Evolutionary conservation across 2,888 invertebrate genomes (phyloP), one percentile per base, ranked within the genome.

Genomic region (Beris morrisii): DNA sequence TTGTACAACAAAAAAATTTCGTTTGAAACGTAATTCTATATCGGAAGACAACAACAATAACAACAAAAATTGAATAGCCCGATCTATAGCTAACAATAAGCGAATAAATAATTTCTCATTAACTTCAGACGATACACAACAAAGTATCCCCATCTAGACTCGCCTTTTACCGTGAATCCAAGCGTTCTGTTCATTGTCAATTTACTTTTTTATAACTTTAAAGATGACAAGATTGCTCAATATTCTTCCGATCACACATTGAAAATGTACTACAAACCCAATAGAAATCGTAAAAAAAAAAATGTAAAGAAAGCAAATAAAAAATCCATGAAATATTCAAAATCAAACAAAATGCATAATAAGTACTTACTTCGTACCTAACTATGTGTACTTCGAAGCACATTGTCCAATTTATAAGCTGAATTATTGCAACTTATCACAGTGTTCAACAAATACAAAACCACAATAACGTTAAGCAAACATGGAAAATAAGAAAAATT

Each of bases 201-300:
- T 38, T 38, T 38, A n/a, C 3, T 38, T 38, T 38, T 38, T 38
- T 38, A 7, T 38, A 38, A 38, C 38, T 31, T 58, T 58, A 69
- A 22, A 66, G 69, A 53, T 64, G 66, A 56, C 64, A 64, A 56
- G 69, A 69, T 50, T 64, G 66, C 44, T 59, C 55, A 54, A 64
- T 50, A 59, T 59, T 59, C 53, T 44, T 69, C 64, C 58, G 64
- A 31, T 66, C 69, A 66, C 58, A 64, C 69, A 69, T 69, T 64
- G 69, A 66, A 15, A 66, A 43, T 48, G 66, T 64, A 66, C 69
- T 69, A 69, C 30, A 64, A 54, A 22, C 13, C 15, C 64, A 64
- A 64, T 43, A 69, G 55, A 67, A 66, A 63, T 44, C 45, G 48
- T 54, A 65, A 67, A 54, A 55, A 53, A 44, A 54, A 52, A 54